Conservation (phyloP, 2,888 invertebrate genomes). For the Ryuthela nishihirai region DNA sequence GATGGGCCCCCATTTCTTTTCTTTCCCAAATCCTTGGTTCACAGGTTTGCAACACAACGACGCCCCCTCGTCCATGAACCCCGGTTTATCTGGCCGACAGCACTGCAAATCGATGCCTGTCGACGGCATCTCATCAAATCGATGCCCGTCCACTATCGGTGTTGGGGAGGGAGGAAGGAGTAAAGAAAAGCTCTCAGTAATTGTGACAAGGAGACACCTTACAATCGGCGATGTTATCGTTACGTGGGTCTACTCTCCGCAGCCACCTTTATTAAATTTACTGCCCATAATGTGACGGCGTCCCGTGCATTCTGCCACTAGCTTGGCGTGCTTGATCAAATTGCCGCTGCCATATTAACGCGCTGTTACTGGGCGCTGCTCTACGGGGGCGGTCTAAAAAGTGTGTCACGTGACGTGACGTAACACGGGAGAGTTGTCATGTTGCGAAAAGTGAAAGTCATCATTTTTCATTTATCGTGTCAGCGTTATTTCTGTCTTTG, state of each 20-base stretch:
- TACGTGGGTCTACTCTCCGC: too few species aligned
- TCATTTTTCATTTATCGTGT: too few species aligned
- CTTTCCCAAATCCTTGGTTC: not conserved
- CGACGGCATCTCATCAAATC: constrained; percentile 17
- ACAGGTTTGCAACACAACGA: not conserved
- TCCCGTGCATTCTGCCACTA: constrained; percentile 1
- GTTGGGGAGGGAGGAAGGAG: not conserved
- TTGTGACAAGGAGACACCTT: constrained; percentile 12
- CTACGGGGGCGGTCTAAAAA: too few species aligned
- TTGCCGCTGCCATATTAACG: constrained; percentile 15
- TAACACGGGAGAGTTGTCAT: too few species aligned
- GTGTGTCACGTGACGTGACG: too few species aligned
- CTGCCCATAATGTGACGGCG: constrained; percentile 7
- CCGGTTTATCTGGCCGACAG: constrained; percentile 1
- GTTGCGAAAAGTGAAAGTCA: too few species aligned
- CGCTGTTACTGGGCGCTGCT: constrained; percentile 7
- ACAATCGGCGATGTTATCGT: too few species aligned
- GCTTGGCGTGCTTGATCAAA: too few species aligned
- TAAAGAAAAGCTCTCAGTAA: constrained; percentile 6
- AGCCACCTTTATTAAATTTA: constrained; percentile 28
- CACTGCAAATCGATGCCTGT: constrained; percentile 16
- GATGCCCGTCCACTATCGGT: constrained; percentile 8
- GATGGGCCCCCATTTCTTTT: too few species aligned
- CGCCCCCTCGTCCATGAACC: not conserved
- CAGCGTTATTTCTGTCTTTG: too few species aligned